Evolutionary conservation across 2,888 invertebrate genomes (phyloP).

Genomic region (Drosophila mimetica): DNA sequence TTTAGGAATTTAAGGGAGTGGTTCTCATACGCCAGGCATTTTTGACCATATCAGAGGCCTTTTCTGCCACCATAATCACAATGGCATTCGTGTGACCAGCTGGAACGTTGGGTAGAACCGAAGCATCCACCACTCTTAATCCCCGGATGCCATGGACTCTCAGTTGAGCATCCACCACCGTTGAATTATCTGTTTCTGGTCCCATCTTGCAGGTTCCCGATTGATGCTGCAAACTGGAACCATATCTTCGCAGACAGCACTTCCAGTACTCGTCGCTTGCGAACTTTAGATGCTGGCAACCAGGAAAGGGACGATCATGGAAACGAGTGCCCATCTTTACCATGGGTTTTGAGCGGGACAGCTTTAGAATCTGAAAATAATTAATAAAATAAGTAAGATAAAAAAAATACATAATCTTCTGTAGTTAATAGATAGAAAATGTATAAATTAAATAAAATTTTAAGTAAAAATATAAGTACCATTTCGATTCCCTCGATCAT

Average conservation of each 20-base stretch:
- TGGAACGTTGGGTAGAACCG: slow-evolving; percentile 87
- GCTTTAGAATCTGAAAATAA: slow-evolving; percentile 85
- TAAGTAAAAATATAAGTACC: slow-evolving; percentile 84
- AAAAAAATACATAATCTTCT: no score
- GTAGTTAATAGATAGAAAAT: no score
- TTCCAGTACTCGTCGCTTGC: slow-evolving; percentile 90
- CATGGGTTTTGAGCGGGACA: slow-evolving; percentile 86
- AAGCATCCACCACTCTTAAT: slow-evolving; percentile 86
- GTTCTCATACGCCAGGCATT: slow-evolving; percentile 83
- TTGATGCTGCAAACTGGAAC: slow-evolving; percentile 90
- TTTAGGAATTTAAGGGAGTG: slow-evolving; percentile 12
- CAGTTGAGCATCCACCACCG: slow-evolving; percentile 88
- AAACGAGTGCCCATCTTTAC: slow-evolving; percentile 85
- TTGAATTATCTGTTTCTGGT: slow-evolving; percentile 85
- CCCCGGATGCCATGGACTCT: slow-evolving; percentile 85
- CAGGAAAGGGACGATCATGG: slow-evolving; percentile 87
- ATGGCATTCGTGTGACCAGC: slow-evolving; percentile 87
- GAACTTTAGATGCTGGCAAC: slow-evolving; percentile 87
- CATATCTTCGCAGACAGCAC: slow-evolving; percentile 89
- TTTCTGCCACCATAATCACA: slow-evolving; percentile 87
- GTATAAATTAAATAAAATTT: no score
- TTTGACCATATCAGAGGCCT: slow-evolving; percentile 86
- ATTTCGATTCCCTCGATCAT: slow-evolving; percentile 90
- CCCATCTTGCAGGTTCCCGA: slow-evolving; percentile 90
- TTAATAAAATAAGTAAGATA: background rate